These are phyloP conservation scores for Calcarius lapponicus DNA, from an alignment of 2,797 vertebrate genomes.

Conservation along the genomic window DNA sequence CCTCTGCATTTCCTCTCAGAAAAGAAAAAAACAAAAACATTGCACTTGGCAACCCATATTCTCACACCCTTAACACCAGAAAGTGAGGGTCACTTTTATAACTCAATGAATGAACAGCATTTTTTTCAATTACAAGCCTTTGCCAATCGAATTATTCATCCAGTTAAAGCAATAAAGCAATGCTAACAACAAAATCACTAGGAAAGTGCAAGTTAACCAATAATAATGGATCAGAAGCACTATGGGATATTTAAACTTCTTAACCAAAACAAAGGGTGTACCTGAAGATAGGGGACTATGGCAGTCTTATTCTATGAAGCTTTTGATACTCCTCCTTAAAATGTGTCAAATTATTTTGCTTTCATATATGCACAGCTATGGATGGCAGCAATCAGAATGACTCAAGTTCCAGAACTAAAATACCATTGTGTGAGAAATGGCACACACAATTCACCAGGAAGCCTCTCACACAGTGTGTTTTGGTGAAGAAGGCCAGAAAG, in stretches of 20 bases:
- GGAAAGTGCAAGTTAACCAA: background rate
- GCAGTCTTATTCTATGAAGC: background rate
- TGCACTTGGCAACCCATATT: background rate
- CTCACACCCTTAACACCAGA: background rate
- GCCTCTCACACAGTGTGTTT: background rate
- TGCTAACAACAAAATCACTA: background rate
- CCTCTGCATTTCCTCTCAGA: background rate
- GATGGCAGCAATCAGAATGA: background rate
- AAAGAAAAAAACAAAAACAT: background rate
- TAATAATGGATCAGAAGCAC: background rate
- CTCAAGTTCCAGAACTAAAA: background rate
- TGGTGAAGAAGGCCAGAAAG: background rate
- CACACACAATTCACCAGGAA: background rate
- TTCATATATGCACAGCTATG: background rate
- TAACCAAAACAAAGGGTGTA: background rate
- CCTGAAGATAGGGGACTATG: background rate
- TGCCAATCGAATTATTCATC: background rate
- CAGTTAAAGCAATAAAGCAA: background rate
- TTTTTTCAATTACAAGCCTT: background rate
- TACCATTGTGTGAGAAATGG: too few relatives aligned
- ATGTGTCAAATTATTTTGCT: background rate
- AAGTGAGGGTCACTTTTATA: background rate
- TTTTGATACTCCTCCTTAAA: background rate
- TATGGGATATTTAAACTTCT: background rate
- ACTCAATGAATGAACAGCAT: background rate